phyloP scores from a whole-genome alignment of 2,888 invertebrate genomes.

The Drosophila leonis region DNA sequence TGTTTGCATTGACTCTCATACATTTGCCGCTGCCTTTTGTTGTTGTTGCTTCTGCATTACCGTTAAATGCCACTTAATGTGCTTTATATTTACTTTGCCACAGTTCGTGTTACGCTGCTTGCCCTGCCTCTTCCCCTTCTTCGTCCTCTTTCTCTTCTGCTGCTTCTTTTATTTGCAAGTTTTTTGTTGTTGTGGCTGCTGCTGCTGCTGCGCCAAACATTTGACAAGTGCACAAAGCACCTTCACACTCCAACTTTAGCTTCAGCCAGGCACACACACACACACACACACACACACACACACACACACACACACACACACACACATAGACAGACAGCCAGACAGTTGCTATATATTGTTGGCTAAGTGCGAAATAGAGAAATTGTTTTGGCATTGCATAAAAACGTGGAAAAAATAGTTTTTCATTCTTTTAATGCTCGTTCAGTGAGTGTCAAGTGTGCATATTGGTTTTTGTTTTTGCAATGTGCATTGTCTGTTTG shows the following conservation, averaged over 20 bases:
- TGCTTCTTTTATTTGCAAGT: constrained; percentile 10
- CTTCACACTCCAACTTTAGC: not conserved
- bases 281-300: not conserved
- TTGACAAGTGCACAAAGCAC: constrained; percentile 58
- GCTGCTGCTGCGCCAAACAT: constrained; percentile 34
- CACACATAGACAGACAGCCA: constrained; percentile 2
- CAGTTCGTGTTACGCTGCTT: constrained; percentile 19
- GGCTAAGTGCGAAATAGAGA: constrained; percentile 49
- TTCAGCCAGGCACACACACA: constrained; percentile 13
- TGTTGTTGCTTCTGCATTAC: constrained; percentile 53
- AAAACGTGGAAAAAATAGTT: constrained; percentile 26
- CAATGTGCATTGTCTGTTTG: not conserved
- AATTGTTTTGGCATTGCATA: constrained; percentile 40
- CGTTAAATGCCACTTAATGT: constrained; percentile 78
- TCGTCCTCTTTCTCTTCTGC: not conserved
- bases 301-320: constrained; percentile 8
- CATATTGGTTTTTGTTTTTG: constrained; percentile 13
- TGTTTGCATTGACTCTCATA: constrained; percentile 5
- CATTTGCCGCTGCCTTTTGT: constrained; percentile 5
- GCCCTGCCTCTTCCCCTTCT: not conserved
- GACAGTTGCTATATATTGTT: constrained; percentile 47
- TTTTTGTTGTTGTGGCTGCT: constrained; percentile 16
- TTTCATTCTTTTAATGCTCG: not conserved
- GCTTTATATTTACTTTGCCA: constrained; percentile 69
- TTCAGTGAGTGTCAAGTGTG: not conserved